Base-by-base conservation (phyloP, 2,797 vertebrate species). In the Ctenosaura bakeri region DNA sequence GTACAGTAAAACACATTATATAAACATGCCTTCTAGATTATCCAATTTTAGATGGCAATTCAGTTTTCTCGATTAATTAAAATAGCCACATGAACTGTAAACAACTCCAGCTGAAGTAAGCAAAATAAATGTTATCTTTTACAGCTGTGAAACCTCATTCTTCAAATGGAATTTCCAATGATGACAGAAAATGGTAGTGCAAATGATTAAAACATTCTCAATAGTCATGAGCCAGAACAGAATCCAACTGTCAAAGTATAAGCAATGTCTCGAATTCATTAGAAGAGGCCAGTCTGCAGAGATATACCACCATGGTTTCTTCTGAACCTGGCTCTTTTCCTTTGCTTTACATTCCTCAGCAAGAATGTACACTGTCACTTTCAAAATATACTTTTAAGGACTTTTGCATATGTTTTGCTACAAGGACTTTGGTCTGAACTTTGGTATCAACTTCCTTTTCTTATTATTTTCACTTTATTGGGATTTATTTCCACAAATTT, bases 361-460 rank as follows among this genome's bases (percentile, higher is more conserved):
- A 66, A 42, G 71, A 90, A 77, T 93, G 94, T 92, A 95, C 87
- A 91, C 85, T 95, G 89, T 64, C 88, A 93, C 91, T 95, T 95
- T 94, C 92, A 87, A 93, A 95, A 95, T 94, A 88, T 74, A 74
- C 88, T 95, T 96, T 94, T 42, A 93, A 95, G 89, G 88, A n/a
- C 3, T 93, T 96, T 94, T 96, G 92, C 93, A 95, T 95, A 92
- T 93, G 94, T 93, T 96, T 96, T 96, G 94, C 93, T 92, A 93
- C 92, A 79, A 94, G 90, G 92, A 91, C 93, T 95, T 92, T 94
- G 79, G 93, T 92, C 92, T 91, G 85, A 93, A 92, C 86, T n/a
- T n/a, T n/a, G n/a, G 4, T 92, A 94, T 94, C 87, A 96, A 95
- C 95, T 95, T 96, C 90, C 91, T 87, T 92, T 95, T 93, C 93